phyloP scores from a whole-genome alignment of 2,113 vertebrate species.

The Ploceus nigricollis region DNA sequence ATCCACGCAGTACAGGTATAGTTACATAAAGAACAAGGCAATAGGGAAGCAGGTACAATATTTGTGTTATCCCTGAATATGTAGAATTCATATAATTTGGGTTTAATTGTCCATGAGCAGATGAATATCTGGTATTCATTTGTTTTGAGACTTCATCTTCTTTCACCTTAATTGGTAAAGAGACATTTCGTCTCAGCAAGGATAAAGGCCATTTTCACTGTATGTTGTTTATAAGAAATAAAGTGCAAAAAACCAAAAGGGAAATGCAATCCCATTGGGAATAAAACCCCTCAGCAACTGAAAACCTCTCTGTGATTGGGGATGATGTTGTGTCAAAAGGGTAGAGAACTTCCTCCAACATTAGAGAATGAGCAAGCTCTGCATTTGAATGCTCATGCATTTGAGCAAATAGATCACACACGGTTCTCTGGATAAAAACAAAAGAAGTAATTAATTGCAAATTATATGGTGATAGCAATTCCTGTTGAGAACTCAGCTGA shows the following conservation, averaged over 20 bases:
- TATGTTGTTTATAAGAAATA: not conserved
- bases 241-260: not conserved
- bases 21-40: not conserved
- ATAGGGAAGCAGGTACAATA: not conserved
- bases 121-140: not conserved
- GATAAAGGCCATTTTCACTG: not conserved
- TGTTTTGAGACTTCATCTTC: not conserved
- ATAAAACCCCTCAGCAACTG: not conserved
- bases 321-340: not conserved
- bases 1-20: not conserved
- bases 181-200: not conserved
- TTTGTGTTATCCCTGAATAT: not conserved
- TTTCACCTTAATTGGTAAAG: not conserved
- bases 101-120: constrained; percentile 4
- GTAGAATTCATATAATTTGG: not conserved
- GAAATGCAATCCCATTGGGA: not conserved
- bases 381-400: not conserved
- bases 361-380: not conserved
- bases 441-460: constrained; percentile 63
- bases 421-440: constrained; percentile 37
- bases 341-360: not conserved
- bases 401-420: constrained; percentile 41
- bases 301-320: not conserved
- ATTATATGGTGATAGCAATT: constrained; percentile 39
- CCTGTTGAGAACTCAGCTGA: not conserved